Evolutionary conservation across 2,113 vertebrate genomes (phyloP).

Genomic region (Acinonyx jubatus): DNA sequence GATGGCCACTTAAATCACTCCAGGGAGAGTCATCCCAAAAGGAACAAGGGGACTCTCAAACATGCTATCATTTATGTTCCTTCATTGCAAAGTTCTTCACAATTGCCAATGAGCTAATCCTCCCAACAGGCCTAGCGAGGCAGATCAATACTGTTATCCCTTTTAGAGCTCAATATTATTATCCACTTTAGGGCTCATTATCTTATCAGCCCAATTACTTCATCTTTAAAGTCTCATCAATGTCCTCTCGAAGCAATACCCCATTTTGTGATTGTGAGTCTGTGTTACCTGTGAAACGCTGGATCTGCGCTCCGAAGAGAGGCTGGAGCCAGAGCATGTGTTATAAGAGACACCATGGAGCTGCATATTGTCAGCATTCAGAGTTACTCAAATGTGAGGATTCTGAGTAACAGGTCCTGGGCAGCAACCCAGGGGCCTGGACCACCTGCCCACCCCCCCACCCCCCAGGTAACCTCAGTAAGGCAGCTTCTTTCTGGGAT

Average conservation of each 20-base stretch:
- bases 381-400: not conserved
- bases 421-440: not conserved
- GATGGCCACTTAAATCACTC: constrained; percentile 31
- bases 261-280: constrained; percentile 39
- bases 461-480: not conserved
- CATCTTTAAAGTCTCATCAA: constrained; percentile 53
- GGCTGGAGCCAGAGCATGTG: not conserved
- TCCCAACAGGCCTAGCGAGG: constrained; percentile 65
- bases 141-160: constrained; percentile 71
- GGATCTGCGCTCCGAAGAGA: not conserved
- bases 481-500: not conserved
- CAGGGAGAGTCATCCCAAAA: constrained; percentile 21
- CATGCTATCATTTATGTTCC: constrained; percentile 56
- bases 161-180: constrained; percentile 63
- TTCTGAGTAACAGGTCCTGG: not conserved
- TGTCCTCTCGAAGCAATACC: not conserved
- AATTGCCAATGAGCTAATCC: constrained; percentile 70
- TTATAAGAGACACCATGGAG: not conserved
- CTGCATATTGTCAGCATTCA: not conserved
- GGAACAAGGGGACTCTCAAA: constrained; percentile 37
- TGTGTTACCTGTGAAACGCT: not conserved
- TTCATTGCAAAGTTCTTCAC: constrained; percentile 34
- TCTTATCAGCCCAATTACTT: constrained; percentile 58
- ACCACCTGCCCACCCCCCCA: not conserved
- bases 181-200: constrained; percentile 61